Evolutionary conservation across 2,797 vertebrate genomes (phyloP), one percentile per base, ranked within the genome.

Genomic region (Heterohyrax brucei): DNA sequence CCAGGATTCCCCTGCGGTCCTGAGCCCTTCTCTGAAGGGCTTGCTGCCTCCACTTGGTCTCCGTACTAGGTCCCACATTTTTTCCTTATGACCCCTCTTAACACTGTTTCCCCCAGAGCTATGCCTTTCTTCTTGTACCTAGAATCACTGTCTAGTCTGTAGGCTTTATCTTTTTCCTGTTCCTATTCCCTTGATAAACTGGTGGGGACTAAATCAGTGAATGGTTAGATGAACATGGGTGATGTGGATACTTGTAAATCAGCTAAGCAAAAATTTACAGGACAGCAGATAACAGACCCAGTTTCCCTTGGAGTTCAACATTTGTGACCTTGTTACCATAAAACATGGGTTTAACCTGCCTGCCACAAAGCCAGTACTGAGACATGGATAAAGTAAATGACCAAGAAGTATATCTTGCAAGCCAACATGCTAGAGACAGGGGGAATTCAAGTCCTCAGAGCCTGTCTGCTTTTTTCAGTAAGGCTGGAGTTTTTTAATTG

Each of bases 261-360:
- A 59, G 72, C 89, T 86, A 91, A 95, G 94, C 91, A 61, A 92
- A 73, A 87, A 66, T 61, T 96, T 94, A 96, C 97, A 97, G 96
- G 93, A 93, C 96, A 93, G 83, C 82, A 68, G 92, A 91, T 87
- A 89, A 9, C 7, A 76, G 76, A 82, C 85, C 66, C 3, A 14
- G 26, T 5, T 39, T 28, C 86, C 80, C 91, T 85, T 53, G 39
- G 73, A 90, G 78, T 68, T 76, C 28, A 33, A 24, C 86, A 64
- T 10, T 82, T 26, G 92, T 66, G 82, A 61, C 78, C 39, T 39
- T 39, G 39, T 39, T 39, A 39, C 39, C 39, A 39, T 39, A 39
- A 39, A 39, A 39, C 39, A 39, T 39, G 39, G 39, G 39, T 39
- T 39, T 39, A 39, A 39, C 39, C 39, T 39, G 39, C 39, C 39